Base-by-base conservation (phyloP, 2,888 invertebrate species). In the Zhuqinia jingwanae region DNA sequence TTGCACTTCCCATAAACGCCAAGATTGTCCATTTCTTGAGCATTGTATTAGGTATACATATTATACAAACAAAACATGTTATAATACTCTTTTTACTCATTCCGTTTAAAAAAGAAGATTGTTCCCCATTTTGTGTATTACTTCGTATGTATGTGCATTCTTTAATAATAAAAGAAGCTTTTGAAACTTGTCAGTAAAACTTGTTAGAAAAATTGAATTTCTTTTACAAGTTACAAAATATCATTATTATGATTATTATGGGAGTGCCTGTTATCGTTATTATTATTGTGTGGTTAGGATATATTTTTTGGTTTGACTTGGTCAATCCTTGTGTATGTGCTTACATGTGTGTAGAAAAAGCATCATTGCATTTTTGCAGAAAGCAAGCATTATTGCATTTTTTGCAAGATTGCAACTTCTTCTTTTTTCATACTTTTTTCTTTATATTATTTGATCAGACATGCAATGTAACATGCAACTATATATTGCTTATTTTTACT, bases 161-260 rank as follows among this genome's bases (percentile, higher is more conserved):
- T 50, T 22, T 73, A 25, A 73, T 27, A 73, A 47, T 47, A n/a
- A 50, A 75, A 50, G 30, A 75, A 15, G 27, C 42, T 75, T 75
- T 75, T 8, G 30, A 53, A 75, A 53, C 27, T 36, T 53, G 53
- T 27, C 27, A 36, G 3, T 36, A 53, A 75, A 50, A 75, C 73
- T 75, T 75, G 53, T 75, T 75, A 25, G 2, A 68, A 75, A 53
- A 53, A 53, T 75, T 27, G 53, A 1, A 2, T 30, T 75, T 75
- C 70, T 75, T 75, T 36, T 53, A 15, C 17, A 50, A 75, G 53
- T 75, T 75, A 22, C 73, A 50, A 50, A 75, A 53, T 50, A 53
- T 53, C 6, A 70, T 45, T n/a, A 70, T 70, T 70, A 75, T 36
- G 36, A 36, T 75, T 50, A 53, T 75, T 75, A 75, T 30, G 50